Conservation (phyloP, 2,888 invertebrate genomes). For the Carterocephalus palaemon region DNA sequence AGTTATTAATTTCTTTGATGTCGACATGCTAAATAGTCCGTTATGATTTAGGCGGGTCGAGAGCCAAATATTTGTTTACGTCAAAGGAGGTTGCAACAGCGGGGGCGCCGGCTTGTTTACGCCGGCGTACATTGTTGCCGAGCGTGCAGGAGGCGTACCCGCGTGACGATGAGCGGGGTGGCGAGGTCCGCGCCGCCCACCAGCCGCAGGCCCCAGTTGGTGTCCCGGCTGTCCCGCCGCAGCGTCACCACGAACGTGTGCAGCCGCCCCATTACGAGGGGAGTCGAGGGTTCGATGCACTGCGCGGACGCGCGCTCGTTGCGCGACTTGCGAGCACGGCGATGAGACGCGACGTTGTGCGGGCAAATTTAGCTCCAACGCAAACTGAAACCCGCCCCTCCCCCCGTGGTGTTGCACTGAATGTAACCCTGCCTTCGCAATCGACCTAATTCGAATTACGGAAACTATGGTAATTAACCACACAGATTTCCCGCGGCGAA, state of each 20-base stretch:
- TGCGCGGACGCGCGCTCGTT: slow-evolving; percentile 50
- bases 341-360: slow-evolving; percentile 69
- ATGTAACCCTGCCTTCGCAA: slow-evolving; percentile 65
- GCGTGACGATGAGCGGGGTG: slow-evolving; percentile 91
- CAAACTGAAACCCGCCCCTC: slow-evolving; percentile 54
- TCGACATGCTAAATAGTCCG: slow-evolving; percentile 17
- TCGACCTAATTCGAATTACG: slow-evolving; percentile 68
- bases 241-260: slow-evolving; percentile 88
- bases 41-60: slow-evolving; percentile 21
- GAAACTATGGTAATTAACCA: slow-evolving; percentile 47
- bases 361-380: slow-evolving; percentile 65
- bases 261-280: slow-evolving; percentile 81
- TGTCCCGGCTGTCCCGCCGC: slow-evolving; percentile 83
- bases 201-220: slow-evolving; percentile 92
- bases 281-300: slow-evolving; percentile 43
- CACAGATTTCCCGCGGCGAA: slow-evolving; percentile 40
- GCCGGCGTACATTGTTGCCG: slow-evolving; percentile 42
- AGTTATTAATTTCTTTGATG: slow-evolving; percentile 8
- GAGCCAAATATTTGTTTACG: slow-evolving; percentile 19
- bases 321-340: slow-evolving; percentile 61
- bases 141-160: slow-evolving; percentile 77
- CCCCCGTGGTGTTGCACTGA: slow-evolving; percentile 44
- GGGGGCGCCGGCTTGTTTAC: slow-evolving; percentile 54
- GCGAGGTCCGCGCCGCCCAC: slow-evolving; percentile 92
- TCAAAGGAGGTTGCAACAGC: slow-evolving; percentile 9